phyloP scores from a whole-genome alignment of 2,888 invertebrate genomes.

The Rhogogaster chlorosoma region DNA sequence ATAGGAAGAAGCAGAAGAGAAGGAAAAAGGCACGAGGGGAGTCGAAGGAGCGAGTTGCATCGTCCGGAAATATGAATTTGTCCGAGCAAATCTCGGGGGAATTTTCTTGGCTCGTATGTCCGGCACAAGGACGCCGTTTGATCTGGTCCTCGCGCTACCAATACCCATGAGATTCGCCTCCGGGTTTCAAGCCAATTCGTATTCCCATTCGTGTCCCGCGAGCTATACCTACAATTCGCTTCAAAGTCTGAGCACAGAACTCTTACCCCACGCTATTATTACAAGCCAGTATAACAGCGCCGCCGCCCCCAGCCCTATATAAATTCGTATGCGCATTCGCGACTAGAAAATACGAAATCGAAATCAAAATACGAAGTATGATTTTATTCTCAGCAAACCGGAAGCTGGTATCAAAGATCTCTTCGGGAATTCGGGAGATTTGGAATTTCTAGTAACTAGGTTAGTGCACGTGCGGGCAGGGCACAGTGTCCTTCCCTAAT shows the following conservation, averaged over 20 bases:
- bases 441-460: not conserved
- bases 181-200: slow-evolving; percentile 41
- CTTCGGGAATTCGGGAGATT: not conserved
- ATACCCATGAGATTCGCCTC: slow-evolving; percentile 28
- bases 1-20: not conserved
- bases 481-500: slow-evolving; percentile 22
- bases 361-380: not conserved
- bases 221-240: not conserved
- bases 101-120: slow-evolving; percentile 48
- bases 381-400: not conserved
- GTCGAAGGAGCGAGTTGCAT: not conserved
- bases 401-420: too few species aligned
- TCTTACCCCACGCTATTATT: not conserved
- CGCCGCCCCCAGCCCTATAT: not conserved
- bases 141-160: slow-evolving; percentile 43
- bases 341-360: not conserved
- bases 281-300: not conserved
- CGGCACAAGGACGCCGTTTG: slow-evolving; percentile 47
- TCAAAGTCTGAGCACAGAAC: slow-evolving; percentile 34
- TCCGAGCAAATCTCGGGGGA: slow-evolving; percentile 46
- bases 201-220: slow-evolving; percentile 1
- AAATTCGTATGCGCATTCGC: not conserved
- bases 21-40: not conserved
- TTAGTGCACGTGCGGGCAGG: not conserved
- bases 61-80: slow-evolving; percentile 49